Base-by-base conservation (phyloP, 92 coral and sea anemone genomes). In the Galaxea fascicularis region DNA sequence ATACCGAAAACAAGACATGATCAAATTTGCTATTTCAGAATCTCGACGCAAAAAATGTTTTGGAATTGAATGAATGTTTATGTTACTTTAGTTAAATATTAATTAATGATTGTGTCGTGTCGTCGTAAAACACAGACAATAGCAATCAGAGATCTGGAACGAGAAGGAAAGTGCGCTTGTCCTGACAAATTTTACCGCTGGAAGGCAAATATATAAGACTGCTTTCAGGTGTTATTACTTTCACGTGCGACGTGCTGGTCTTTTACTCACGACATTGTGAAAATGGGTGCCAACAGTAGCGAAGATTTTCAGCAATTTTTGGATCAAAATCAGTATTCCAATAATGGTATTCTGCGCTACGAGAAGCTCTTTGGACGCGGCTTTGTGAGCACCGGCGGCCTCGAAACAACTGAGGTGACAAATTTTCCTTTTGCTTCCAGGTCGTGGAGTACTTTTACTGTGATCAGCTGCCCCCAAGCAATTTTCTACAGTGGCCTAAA, bases 301-400 rank as follows among this genome's bases (percentile, higher is more conserved):
- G 80, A 89, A 4, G 90, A 92, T 14, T 82, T 92, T 82, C 98
- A 94, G 80, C 87, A 86, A 44, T 96, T 96, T 83, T 82, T 96
- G 58, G 98, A 96, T 82, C 88, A 94, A 71, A 96, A 96, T 76
- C 98, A 96, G 78, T 96, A 96, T 77, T 85, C 98, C 8, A 80
- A 67, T n/a, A 89, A 86, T 35, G 88, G 96, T 1, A 96, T 96
- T 59, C 86, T 96, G 28, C 92, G 91, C 45, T 96, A 96, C 64
- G 98, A 96, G 82, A 96, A 92, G 80, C 77, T 96, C 24, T 96
- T 96, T 45, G 98, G 98, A 45, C 88, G 93, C 62, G 98, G 98
- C 0, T 96, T 92, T 85, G 95, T 96, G 0, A 96, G 98, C 76
- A 96, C 98, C 26, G 98, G 98, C 14, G 98, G 98, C 5, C 76